Conservation (phyloP, 2,888 invertebrate species). For the Minunthozetes semirufus region DNA sequence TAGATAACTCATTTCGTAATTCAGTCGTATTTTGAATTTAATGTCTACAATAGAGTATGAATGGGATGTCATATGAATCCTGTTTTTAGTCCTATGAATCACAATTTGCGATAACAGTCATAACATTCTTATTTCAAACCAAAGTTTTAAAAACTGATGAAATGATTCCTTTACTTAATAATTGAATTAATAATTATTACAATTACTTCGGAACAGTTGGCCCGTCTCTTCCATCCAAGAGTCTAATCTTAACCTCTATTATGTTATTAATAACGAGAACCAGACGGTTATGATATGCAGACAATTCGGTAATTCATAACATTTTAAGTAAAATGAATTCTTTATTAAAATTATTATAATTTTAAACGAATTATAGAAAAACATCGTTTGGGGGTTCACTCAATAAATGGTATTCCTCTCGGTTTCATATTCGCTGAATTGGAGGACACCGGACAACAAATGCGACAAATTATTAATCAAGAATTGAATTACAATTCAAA, state of each 20-base stretch:
- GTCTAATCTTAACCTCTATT: slow-evolving; percentile 38
- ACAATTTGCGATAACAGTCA: too few relatives aligned
- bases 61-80: too few relatives aligned
- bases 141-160: too few relatives aligned
- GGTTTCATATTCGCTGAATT: slow-evolving; percentile 17
- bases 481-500: not conserved
- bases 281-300: slow-evolving; percentile 38
- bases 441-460: not conserved
- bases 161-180: too few relatives aligned
- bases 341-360: not conserved
- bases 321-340: not conserved
- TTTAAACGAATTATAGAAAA: slow-evolving; percentile 18
- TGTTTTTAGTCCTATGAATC: too few relatives aligned
- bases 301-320: slow-evolving; percentile 36
- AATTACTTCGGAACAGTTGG: too few relatives aligned
- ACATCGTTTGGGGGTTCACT: slow-evolving; percentile 9
- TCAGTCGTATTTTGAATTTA: too few relatives aligned
- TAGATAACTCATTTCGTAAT: too few relatives aligned
- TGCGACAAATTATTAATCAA: not conserved
- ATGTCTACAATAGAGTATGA: too few relatives aligned
- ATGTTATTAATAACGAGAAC: slow-evolving; percentile 38
- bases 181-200: not conserved
- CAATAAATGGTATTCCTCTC: not conserved
- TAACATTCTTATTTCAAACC: too few relatives aligned
- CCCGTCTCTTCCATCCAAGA: slow-evolving; percentile 39